Conservation (phyloP, 1,140 invertebrate species). For the Heliconius hermathena region DNA sequence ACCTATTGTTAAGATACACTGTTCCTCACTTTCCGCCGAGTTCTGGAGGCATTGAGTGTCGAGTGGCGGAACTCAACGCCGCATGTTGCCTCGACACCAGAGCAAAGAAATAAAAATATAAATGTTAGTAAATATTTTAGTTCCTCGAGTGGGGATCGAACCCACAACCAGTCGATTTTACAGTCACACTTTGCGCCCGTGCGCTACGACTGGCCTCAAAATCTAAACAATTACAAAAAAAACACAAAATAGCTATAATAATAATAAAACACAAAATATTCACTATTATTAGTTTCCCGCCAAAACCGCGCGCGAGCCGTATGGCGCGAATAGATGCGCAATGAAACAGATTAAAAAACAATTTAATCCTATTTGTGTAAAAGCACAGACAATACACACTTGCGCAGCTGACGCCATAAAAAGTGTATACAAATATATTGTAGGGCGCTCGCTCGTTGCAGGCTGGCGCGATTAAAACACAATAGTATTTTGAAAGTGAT, state of each 20-base stretch:
- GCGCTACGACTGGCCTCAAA: too few species aligned
- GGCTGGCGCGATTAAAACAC: conserved; percentile 37
- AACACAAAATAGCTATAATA: not conserved
- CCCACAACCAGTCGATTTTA: too few species aligned
- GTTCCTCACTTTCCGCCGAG: too few species aligned
- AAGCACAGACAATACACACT: conserved; percentile 56
- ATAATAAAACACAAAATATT: not conserved
- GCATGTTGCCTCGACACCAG: too few species aligned
- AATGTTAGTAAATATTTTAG: too few species aligned
- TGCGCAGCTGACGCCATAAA: conserved; percentile 69
- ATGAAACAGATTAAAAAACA: conserved; percentile 40
- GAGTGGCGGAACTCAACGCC: too few species aligned
- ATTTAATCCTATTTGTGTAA: conserved; percentile 59
- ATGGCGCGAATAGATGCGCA: conserved; percentile 31
- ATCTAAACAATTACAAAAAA: not conserved
- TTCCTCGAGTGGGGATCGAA: too few species aligned
- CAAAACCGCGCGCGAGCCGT: conserved; percentile 37
- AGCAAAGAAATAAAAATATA: too few species aligned
- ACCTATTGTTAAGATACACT: too few species aligned
- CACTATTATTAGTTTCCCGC: not conserved
- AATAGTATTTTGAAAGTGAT: conserved; percentile 44
- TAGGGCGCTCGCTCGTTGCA: conserved; percentile 31
- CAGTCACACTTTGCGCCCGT: too few species aligned
- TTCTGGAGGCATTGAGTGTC: too few species aligned
- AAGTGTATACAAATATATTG: conserved; percentile 39